Evolutionary conservation across 1,140 invertebrate genomes (phyloP).

Genomic region (Drosophila guanche): DNA sequence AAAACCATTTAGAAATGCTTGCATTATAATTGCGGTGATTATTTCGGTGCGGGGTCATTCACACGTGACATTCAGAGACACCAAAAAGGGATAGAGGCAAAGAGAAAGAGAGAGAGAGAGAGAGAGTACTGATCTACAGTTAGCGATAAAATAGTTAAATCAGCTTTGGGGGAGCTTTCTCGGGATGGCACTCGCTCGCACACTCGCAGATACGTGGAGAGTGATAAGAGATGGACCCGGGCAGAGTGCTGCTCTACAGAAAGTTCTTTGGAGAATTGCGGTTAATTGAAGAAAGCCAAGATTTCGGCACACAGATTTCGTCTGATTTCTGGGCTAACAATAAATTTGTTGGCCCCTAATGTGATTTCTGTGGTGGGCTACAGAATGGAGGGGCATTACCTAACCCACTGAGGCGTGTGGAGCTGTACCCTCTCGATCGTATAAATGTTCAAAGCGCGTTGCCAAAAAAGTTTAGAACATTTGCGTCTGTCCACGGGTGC

Average conservation of each 20-base stretch:
- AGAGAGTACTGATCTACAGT: conserved; percentile 53
- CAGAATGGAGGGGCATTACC: conserved; percentile 32
- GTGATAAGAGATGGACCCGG: conserved; percentile 48
- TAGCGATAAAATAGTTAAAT: conserved; percentile 71
- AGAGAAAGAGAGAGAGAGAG: conserved; percentile 31
- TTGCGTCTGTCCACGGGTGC: conserved; percentile 43
- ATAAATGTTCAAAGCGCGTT: conserved; percentile 62
- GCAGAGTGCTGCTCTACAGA: too few species aligned
- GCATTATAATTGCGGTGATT: conserved; percentile 73
- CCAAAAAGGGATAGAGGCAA: neutral
- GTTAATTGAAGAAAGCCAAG: conserved; percentile 71
- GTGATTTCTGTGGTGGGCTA: conserved; percentile 66
- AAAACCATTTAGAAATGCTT: conserved; percentile 69
- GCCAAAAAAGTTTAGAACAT: conserved; percentile 73
- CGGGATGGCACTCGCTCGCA: too few species aligned
- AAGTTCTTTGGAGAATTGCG: conserved; percentile 36
- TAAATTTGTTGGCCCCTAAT: conserved; percentile 63
- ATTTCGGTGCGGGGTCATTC: conserved; percentile 73
- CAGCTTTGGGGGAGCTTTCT: conserved; percentile 40
- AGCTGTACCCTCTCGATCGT: conserved; percentile 8
- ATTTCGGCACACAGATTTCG: conserved; percentile 57
- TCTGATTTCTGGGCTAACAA: conserved; percentile 55
- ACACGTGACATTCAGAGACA: conserved; percentile 65
- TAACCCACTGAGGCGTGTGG: conserved; percentile 59
- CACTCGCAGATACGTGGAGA: conserved; percentile 32